These are phyloP conservation scores for Clytia hemisphaerica DNA, from an alignment of 30 jellyfish, hydroid and myxozoan genomes.

Conservation along the genomic window DNA sequence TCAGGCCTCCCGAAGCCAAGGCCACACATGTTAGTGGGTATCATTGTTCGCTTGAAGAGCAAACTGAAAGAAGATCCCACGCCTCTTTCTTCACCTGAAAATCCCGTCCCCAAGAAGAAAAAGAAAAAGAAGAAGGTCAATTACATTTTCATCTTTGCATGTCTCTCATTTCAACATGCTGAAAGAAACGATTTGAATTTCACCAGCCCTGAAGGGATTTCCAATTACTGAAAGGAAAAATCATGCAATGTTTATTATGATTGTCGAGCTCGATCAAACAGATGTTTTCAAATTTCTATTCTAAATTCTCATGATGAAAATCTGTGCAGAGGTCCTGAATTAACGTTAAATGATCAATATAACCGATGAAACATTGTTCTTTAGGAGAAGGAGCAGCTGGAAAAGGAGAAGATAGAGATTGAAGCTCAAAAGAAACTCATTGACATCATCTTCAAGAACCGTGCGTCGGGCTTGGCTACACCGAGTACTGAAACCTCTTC, in stretches of 20 bases:
- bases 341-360: too few species aligned
- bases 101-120: not conserved
- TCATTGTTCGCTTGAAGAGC: conserved; percentile 50
- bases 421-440: conserved; percentile 30
- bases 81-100: conserved; percentile 29
- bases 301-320: too few species aligned
- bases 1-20: conserved; percentile 91
- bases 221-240: too few species aligned
- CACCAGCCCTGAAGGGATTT: not conserved
- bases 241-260: too few species aligned
- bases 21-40: conserved; percentile 94
- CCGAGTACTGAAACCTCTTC: not conserved
- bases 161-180: not conserved
- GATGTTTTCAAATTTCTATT: too few species aligned
- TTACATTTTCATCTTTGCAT: not conserved
- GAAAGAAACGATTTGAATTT: not conserved
- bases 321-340: too few species aligned
- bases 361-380: too few species aligned
- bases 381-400: not conserved
- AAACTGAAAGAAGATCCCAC: not conserved
- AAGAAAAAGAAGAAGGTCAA: conserved; percentile 16
- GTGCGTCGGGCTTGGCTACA: conserved; percentile 2
- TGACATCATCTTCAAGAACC: conserved; percentile 28
- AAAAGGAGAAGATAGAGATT: conserved; percentile 5
- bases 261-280: too few species aligned